Evolutionary conservation across 2,888 invertebrate genomes (phyloP).

Genomic region (Beris morrisii): DNA sequence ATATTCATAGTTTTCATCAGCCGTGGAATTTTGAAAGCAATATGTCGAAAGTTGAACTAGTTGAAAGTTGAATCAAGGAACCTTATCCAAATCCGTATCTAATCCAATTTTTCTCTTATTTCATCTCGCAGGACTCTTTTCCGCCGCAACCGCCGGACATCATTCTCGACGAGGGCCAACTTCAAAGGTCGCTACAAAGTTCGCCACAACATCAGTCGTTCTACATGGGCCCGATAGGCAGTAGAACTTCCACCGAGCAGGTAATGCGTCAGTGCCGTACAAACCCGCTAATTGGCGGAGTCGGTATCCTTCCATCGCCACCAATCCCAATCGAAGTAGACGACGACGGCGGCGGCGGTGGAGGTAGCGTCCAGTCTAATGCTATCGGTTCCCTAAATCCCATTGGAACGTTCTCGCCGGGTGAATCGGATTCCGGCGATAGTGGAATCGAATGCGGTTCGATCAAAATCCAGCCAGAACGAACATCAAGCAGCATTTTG

Average conservation of each 20-base stretch:
- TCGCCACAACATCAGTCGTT: constrained; percentile 18
- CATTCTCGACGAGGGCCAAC: constrained; percentile 19
- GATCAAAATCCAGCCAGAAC: background rate
- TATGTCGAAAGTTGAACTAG: no score
- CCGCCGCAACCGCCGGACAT: constrained; percentile 16
- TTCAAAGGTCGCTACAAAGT: constrained; percentile 17
- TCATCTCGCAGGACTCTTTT: constrained; percentile 26
- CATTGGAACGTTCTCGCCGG: constrained; percentile 7
- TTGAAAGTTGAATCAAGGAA: no score
- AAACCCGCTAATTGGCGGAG: constrained; percentile 52
- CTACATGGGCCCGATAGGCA: constrained; percentile 17
- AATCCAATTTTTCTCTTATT: background rate
- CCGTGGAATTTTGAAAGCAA: no score
- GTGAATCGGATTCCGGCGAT: constrained; percentile 40
- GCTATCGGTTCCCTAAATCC: background rate
- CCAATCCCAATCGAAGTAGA: constrained; percentile 37
- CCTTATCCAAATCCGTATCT: no score
- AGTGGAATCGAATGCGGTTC: constrained; percentile 51
- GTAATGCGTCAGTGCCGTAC: constrained; percentile 48
- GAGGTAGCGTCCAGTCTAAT: no score
- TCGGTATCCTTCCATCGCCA: constrained; percentile 48
- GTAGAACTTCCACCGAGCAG: constrained; percentile 41
- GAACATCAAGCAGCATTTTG: background rate
- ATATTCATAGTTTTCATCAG: no score
- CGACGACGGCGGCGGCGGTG: constrained; percentile 5